Evolutionary conservation across 2,888 invertebrate species (phyloP), one percentile per base, ranked within the genome.

Genomic region (Lamellibrachia columna): DNA sequence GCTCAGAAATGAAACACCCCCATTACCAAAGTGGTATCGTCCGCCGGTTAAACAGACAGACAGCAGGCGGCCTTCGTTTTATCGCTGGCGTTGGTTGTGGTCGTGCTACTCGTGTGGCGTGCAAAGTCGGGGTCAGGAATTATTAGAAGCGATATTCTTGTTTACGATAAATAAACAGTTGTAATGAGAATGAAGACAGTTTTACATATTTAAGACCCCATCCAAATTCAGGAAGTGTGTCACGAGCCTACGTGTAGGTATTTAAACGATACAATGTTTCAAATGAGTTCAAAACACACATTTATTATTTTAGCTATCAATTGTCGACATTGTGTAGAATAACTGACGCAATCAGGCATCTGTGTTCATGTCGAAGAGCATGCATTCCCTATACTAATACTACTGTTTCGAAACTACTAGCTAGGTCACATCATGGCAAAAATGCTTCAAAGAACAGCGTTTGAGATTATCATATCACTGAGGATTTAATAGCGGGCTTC

Each of bases 11-110:
- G 75, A 75, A 75, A 75, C 75, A 75, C 75, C 75, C 75, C 75
- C 75, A 75, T 75, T 75, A 6, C 75, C n/a, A 15, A 75, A 75
- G 75, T 75, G 75, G 75, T 75, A 75, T 75, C 75, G 75, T 75
- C 75, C 75, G 75, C n/a, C 75, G 22, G 75, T 75, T 75, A 75
- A 75, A 75, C 75, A 75, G 75, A 75, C 75, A 22, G 75, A 75
- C 75, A 22, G 75, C 75, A 75, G 75, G n/a, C 75, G 75, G 75
- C 22, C 75, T 15, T 11, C 58, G 58, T 58, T 11, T 15, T 15
- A 15, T 11, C 3, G 22, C 11, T 22, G n/a, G 22, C 75, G 22
- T 75, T 75, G 75, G 75, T 75, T 75, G 75, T 75, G 75, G 75
- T 75, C 75, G 75, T 75, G 11, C 75, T 15, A 22, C 22, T 75